Base-by-base conservation (phyloP, 2,888 invertebrate species). In the Chrysina gloriosa region DNA sequence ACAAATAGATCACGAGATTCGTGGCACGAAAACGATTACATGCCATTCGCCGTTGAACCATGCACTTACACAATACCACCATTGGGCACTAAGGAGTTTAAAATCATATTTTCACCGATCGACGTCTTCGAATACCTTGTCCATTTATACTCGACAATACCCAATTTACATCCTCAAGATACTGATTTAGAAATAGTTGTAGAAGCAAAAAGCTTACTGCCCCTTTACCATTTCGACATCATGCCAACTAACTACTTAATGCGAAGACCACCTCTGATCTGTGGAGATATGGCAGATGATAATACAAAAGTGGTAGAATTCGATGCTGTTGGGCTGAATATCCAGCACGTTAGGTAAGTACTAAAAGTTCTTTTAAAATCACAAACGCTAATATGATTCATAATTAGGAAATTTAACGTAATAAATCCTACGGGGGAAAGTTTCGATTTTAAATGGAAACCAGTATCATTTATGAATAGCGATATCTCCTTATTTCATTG, bases 141-240 rank as follows among this genome's bases (percentile, higher is more conserved):
- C 64, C 84, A 85, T 72, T 81, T 89, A 36, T 84, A 82, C 70
- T 86, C 88, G 34, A 84, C 84, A 36, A 86, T 89, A 63, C 83
- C 84, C 69, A 88, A 88, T 74, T 80, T 87, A 58, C 73, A 82
- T 21, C 87, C 88, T 31, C 47, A 45, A 6, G n/a, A 45, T 2
- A 80, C 82, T 0, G 54, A 74, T 6, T 73, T 83, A 19, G 72
- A 75, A 9, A 81, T 86, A 14, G 36, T 72, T 36, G 79, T 91
- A 39, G 81, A 79, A 45, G 92, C 86, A 0, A 86, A 86, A 73
- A 89, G 91, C 70, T 75, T 90, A 58, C 84, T 91, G 70, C 91
- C 92, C 0, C 88, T 89, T 74, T 91, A 89, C 75, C 91, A 92
- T 78, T 88, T 92, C 74, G 90, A 91, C 71, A 83, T 91, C 47